A percentile compares a stretch with the other conserved stretches of the same genome.
Conservation (phyloP, 2,888 invertebrate species). For the Limenitis camilla region DNA sequence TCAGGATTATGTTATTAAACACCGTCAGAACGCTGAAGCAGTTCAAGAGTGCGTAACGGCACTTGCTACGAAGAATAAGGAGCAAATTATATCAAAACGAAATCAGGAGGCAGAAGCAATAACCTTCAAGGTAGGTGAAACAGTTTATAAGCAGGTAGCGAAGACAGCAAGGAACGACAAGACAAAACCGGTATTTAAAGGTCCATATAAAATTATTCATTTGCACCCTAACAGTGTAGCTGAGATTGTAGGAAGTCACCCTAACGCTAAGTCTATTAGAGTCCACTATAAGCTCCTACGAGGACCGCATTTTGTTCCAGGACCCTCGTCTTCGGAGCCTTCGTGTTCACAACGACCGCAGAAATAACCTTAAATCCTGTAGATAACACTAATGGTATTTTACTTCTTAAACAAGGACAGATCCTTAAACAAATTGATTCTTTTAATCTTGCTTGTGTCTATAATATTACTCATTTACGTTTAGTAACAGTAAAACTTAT, state of each 20-base stretch:
- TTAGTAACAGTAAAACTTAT: not conserved
- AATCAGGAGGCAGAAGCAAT: conserved; percentile 8
- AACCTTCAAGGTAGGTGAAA: conserved; percentile 17
- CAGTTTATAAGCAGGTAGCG: conserved; percentile 18
- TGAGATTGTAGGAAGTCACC: conserved; percentile 19
- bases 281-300: conserved; percentile 18
- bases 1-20: conserved; percentile 83
- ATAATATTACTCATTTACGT: not conserved
- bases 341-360: not conserved
- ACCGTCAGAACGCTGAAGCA: conserved; percentile 38
- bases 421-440: not conserved
- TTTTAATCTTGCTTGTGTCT: not conserved
- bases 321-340: not conserved
- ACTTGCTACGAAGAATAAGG: not conserved
- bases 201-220: conserved; percentile 18
- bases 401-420: not conserved
- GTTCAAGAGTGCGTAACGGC: conserved; percentile 21
- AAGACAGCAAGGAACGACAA: conserved; percentile 14
- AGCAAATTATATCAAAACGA: conserved; percentile 4
- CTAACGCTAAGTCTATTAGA: conserved; percentile 19
- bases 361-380: not conserved
- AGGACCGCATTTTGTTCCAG: conserved; percentile 20
- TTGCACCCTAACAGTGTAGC: conserved; percentile 19
- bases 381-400: not conserved
- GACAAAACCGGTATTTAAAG: conserved; percentile 18